Evolutionary conservation across 2,888 invertebrate genomes (phyloP).

Genomic region (Andrena minutula): DNA sequence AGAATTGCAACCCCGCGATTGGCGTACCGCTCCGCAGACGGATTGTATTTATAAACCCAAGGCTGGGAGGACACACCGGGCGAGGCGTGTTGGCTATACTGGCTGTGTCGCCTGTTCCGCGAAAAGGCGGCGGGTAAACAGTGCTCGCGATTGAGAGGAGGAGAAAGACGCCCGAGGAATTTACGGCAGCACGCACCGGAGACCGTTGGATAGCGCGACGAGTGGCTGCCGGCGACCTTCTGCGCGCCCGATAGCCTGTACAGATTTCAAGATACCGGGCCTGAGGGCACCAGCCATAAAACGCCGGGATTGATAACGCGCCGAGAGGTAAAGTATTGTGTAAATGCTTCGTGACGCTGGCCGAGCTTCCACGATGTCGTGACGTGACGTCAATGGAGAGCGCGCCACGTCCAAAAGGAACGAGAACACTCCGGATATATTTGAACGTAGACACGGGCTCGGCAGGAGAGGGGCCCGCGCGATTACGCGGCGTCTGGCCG

Average conservation of each 20-base stretch:
- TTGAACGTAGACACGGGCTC: slow-evolving; percentile 21
- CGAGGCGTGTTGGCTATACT: background rate
- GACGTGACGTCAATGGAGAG: slow-evolving; percentile 64
- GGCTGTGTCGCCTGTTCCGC: slow-evolving; percentile 16
- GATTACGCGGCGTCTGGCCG: slow-evolving; percentile 14
- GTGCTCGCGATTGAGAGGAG: too few species aligned
- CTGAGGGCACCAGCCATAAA: slow-evolving; percentile 34
- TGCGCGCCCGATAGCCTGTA: slow-evolving; percentile 52
- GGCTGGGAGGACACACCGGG: slow-evolving; percentile 9
- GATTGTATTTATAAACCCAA: slow-evolving; percentile 54
- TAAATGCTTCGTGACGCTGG: slow-evolving; percentile 60
- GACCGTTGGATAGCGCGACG: background rate
- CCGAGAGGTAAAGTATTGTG: slow-evolving; percentile 71
- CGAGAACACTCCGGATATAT: slow-evolving; percentile 35
- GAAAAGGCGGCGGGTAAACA: background rate
- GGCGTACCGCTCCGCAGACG: background rate
- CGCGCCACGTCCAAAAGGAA: slow-evolving; percentile 15
- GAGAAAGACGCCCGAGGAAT: background rate
- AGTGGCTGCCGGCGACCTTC: slow-evolving; percentile 21
- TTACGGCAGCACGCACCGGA: background rate
- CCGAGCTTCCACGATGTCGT: slow-evolving; percentile 38
- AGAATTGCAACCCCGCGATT: background rate
- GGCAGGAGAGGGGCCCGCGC: background rate
- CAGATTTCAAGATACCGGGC: slow-evolving; percentile 68
- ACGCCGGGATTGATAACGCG: slow-evolving; percentile 66